phyloP scores from a whole-genome alignment of 2,113 vertebrate genomes.

The Pelecanoides urinatrix region DNA sequence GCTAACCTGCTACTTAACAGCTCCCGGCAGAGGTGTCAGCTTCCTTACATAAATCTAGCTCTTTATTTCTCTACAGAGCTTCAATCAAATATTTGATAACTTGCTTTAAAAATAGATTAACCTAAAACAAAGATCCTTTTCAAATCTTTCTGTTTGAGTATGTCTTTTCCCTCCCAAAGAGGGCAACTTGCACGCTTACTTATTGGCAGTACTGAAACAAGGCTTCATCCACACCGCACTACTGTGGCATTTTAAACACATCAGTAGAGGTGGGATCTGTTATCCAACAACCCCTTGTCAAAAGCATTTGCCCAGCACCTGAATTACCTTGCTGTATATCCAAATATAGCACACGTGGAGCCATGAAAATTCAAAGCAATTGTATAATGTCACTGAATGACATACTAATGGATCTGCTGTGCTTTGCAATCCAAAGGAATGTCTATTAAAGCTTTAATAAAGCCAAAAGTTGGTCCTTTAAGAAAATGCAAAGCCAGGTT shows the following conservation, averaged over 20 bases:
- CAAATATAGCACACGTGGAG: background rate
- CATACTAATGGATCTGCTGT: background rate
- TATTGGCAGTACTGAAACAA: background rate
- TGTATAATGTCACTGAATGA: background rate
- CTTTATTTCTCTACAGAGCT: background rate
- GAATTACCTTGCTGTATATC: background rate
- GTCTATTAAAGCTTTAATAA: background rate
- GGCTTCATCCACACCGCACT: accelerated
- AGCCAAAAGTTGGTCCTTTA: background rate
- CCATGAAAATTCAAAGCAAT: background rate
- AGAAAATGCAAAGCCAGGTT: background rate
- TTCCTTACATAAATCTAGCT: background rate
- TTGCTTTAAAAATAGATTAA: background rate
- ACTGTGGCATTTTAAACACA: background rate
- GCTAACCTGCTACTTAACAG: background rate
- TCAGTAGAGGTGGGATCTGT: background rate
- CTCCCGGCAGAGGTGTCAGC: background rate
- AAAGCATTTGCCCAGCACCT: background rate
- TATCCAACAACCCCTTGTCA: background rate
- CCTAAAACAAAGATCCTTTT: background rate
- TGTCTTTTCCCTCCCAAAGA: background rate
- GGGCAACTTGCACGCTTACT: background rate
- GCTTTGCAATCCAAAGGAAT: background rate
- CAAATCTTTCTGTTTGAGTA: background rate
- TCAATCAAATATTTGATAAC: background rate